Evolutionary conservation across 2,797 vertebrate species (phyloP), one percentile per base, ranked within the genome.

Genomic region (Erithacus rubecula): DNA sequence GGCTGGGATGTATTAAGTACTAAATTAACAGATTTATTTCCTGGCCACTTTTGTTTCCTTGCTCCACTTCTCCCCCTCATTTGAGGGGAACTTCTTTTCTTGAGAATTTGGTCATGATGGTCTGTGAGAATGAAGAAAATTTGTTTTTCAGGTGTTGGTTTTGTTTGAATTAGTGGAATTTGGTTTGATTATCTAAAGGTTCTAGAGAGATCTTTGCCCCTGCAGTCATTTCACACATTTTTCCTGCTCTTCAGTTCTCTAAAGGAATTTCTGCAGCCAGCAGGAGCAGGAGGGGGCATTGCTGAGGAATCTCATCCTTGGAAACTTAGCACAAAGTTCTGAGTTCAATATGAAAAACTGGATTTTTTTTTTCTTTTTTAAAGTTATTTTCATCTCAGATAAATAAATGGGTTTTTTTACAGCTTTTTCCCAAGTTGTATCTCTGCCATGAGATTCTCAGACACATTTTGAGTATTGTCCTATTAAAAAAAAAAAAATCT

Each of bases 41-140:
- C 56, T 59, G 46, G 36, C 4, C 0, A 1, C 3, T 21, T 16
- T 32, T 58, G n/a, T 47, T 43, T 2, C 10, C 46, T 51, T 11
- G 18, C 13, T 11, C 3, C 2, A 29, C 14, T 24, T 11, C 9
- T 62, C n/a, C 49, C 19, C 3, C 41, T 39, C 37, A 6, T 53
- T 55, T 65, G 20, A 58, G 20, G 30, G 52, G 3, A 12, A 10
- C 7, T 74, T 32, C 69, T 68, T 51, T 41, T 12, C 39, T 39
- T 78, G n/a, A 34, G 20, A 26, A 7, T 68, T 75, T 22, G 47
- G 20, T 24, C 22, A 5, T 11, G 21, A 20, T n/a, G 55, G 2
- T 60, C 16, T 52, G n/a, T 30, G 29, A 60, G 15, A 67, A 9
- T n/a, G 17, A 69, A 77, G 39, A 63, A 74, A 65, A n/a, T 1